Evolutionary conservation across 2,797 vertebrate species (phyloP).

Genomic region (Sylvia borin): DNA sequence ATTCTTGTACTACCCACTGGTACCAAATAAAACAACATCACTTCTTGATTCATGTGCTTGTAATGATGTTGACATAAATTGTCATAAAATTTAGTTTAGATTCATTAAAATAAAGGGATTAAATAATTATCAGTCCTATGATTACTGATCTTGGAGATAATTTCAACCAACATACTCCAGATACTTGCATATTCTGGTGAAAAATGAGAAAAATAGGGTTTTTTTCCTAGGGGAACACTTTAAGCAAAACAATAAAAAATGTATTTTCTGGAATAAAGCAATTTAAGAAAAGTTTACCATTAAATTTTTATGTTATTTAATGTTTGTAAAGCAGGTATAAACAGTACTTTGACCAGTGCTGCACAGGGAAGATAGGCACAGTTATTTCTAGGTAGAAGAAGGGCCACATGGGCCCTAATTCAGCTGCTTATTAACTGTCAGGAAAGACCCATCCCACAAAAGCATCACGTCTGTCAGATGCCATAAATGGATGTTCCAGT

Average conservation of each 20-base stretch:
- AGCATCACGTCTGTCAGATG: not conserved
- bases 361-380: not conserved
- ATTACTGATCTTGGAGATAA: not conserved
- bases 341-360: not conserved
- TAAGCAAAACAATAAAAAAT: not conserved
- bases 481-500: not conserved
- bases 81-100: not conserved
- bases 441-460: not conserved
- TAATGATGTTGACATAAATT: not conserved
- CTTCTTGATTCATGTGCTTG: not conserved
- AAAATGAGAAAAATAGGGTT: not conserved
- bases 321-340: not conserved
- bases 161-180: not conserved
- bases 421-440: not conserved
- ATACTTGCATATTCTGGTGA: not conserved
- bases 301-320: not conserved
- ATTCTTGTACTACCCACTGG: not conserved
- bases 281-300: not conserved
- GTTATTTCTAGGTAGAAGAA: not conserved
- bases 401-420: fast-evolving
- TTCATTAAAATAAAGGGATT: not conserved
- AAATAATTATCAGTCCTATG: not conserved
- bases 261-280: not conserved
- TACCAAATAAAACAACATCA: not conserved
- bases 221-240: not conserved